A percentile compares a stretch with the other conserved stretches of the same genome.
phyloP scores from a whole-genome alignment of 35 echinoderm and acorn worm genomes.

The Nesometra sesokonis region DNA sequence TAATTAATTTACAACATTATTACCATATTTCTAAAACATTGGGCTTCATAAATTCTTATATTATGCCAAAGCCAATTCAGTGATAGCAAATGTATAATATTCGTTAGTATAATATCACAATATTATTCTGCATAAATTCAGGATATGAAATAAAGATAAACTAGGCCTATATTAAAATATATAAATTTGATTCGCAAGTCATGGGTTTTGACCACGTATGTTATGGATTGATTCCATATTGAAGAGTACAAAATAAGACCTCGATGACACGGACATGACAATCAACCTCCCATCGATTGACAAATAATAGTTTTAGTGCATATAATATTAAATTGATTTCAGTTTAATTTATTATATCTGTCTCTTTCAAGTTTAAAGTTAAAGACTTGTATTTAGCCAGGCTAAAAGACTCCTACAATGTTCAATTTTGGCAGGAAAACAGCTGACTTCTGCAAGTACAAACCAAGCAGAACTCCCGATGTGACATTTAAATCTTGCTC shows the following conservation, averaged over 20 bases:
- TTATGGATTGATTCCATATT: neutral
- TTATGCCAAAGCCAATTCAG: too few species aligned
- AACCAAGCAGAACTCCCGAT: neutral
- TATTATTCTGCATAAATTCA: too few species aligned
- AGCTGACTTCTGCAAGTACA: neutral
- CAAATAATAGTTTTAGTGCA: neutral
- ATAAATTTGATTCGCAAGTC: too few species aligned
- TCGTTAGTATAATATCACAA: too few species aligned
- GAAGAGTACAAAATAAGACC: neutral
- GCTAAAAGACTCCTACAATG: neutral
- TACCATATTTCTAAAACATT: too few species aligned
- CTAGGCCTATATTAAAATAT: too few species aligned
- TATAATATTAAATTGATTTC: neutral
- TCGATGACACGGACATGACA: neutral
- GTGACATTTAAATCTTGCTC: neutral
- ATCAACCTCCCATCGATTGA: neutral
- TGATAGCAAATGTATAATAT: too few species aligned
- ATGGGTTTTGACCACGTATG: too few species aligned
- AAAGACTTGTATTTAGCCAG: neutral
- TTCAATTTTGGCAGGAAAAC: neutral
- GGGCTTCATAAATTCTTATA: too few species aligned
- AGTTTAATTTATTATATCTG: neutral
- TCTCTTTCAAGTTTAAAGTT: neutral
- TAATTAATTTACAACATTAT: too few species aligned
- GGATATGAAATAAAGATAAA: too few species aligned